Base-by-base conservation (phyloP, 2,888 invertebrate species). In the Criorhina ranunculi region DNA sequence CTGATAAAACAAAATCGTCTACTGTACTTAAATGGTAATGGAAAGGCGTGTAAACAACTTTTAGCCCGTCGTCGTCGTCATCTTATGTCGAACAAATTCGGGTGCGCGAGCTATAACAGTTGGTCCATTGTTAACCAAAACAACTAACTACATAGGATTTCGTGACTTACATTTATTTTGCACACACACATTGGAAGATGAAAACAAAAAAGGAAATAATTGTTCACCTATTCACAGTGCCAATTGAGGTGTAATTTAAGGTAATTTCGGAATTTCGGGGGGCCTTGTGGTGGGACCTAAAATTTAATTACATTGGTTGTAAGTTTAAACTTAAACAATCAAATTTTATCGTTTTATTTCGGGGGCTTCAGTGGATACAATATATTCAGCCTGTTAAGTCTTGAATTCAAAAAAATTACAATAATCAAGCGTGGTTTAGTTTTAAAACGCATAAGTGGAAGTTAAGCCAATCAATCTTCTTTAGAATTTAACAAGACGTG, bases 161-260 rank as follows among this genome's bases (percentile, higher is more conserved):
- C 62, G 73, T 62, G 72, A 37, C 72, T 51, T 53, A 24, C 5
- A 33, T 19, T 11, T 12, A 19, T 42, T 51, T 12, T 8, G 24
- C 24, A 24, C 24, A 24, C 19, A 51, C 17, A 37, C 5, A 60
- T 24, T 40, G 31, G 11, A 35, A 60, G 59, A 70, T 37, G 44
- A 49, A 37, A 59, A 59, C 51, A 82, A 75, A 62, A n/a, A 77
- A 69, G 46, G 44, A 59, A 64, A 57, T 77, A 82, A 82, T 77
- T 82, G 77, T 82, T 79, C 49, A 33, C 42, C 42, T 12, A 31
- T 53, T 64, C 49, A 57, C 59, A 55, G 70, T 82, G 77, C 70
- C 70, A 59, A 77, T 66, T 70, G 70, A 35, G 59, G 77, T 77
- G 81, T 82, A 82, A 82, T 82, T 82, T 82, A 8, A 64, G 81